phyloP scores from a whole-genome alignment of 2,113 vertebrate genomes.

The Potamarius usumacintae region DNA sequence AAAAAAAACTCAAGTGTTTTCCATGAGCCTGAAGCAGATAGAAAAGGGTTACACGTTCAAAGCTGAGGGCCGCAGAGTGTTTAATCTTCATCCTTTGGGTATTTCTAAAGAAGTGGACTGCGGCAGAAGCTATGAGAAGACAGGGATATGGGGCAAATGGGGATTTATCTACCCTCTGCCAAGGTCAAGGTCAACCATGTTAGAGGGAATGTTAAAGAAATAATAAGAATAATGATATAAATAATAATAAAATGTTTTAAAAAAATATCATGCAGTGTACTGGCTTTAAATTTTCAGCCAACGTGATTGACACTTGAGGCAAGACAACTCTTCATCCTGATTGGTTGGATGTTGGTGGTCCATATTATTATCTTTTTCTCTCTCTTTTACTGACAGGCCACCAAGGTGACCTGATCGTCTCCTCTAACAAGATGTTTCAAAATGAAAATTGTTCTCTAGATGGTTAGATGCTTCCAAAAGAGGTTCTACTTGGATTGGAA shows the following conservation, averaged over 20 bases:
- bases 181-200: not conserved
- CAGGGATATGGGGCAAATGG: not conserved
- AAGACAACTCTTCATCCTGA: not conserved
- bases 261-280: not conserved
- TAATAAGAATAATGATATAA: not conserved
- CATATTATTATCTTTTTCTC: not conserved
- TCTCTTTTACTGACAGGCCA: not conserved
- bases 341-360: not conserved
- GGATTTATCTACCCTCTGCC: constrained; percentile 17
- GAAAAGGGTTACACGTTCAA: constrained; percentile 60
- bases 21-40: constrained; percentile 63
- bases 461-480: not conserved
- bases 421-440: not conserved
- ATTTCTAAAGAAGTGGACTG: constrained; percentile 63
- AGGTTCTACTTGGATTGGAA: not conserved
- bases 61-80: constrained; percentile 62
- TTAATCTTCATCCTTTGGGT: constrained; percentile 70
- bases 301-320: not conserved
- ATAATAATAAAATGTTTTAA: no score
- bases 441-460: not conserved
- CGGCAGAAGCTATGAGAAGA: constrained; percentile 29
- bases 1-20: constrained; percentile 58
- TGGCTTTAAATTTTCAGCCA: not conserved
- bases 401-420: not conserved
- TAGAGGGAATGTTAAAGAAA: not conserved